Evolutionary conservation across 2,888 invertebrate genomes (phyloP).

Genomic region (Chouioia cunea): DNA sequence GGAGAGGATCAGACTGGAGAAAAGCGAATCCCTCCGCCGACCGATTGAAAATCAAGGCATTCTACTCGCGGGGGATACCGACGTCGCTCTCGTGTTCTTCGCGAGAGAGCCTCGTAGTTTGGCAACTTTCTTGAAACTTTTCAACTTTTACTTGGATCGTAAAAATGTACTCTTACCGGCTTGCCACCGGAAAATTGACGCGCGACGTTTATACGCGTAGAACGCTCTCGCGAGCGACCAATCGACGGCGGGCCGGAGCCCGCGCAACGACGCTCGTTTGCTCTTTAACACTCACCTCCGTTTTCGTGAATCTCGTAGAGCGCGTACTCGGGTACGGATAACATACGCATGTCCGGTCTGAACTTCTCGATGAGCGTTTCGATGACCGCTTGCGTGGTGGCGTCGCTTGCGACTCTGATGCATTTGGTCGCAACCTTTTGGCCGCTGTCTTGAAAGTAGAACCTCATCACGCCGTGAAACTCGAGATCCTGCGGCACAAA

Average conservation of each 20-base stretch:
- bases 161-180: neutral
- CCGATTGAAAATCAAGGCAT: too few relatives aligned
- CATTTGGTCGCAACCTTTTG: slow-evolving; percentile 99
- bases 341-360: slow-evolving; percentile 99
- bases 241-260: slow-evolving; percentile 3
- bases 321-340: slow-evolving; percentile 76
- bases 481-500: slow-evolving; percentile 83
- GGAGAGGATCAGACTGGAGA: too few relatives aligned
- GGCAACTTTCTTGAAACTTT: slow-evolving; percentile 36
- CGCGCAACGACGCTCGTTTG: too few relatives aligned
- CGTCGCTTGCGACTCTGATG: slow-evolving; percentile 96
- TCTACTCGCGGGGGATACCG: neutral
- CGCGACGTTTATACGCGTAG: neutral
- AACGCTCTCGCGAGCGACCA: neutral
- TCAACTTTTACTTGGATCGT: slow-evolving; percentile 10
- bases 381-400: slow-evolving; percentile 95
- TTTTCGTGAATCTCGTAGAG: slow-evolving; percentile 82
- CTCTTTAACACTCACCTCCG: slow-evolving; percentile 76
- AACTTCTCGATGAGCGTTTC: slow-evolving; percentile 98
- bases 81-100: slow-evolving; percentile 16
- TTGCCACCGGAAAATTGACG: slow-evolving; percentile 2
- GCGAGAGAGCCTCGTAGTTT: neutral
- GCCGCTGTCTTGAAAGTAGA: slow-evolving; percentile 99
- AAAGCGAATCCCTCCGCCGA: too few relatives aligned
- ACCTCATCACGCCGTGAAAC: slow-evolving; percentile 99